These are phyloP conservation scores for Phyllotis vaccarum DNA, from an alignment of 2,797 vertebrate species.

Conservation along the genomic window DNA sequence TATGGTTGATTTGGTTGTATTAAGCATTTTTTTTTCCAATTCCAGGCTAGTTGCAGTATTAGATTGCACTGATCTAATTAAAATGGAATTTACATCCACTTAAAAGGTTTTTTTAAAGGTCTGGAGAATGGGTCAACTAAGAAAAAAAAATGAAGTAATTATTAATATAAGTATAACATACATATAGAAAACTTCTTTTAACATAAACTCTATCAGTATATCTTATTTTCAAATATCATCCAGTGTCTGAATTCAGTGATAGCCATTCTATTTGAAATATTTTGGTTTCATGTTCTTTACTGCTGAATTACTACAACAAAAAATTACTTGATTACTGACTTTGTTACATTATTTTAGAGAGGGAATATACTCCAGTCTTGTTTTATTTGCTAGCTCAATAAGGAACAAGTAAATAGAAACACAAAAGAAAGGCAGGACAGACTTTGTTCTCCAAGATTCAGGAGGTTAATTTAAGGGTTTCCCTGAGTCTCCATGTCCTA, in stretches of 20 bases:
- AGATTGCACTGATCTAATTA: constrained; percentile 86
- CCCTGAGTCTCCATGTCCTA: background rate
- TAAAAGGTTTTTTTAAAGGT: constrained; percentile 82
- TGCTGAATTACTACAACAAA: constrained; percentile 67
- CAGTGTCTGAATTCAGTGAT: constrained; percentile 47
- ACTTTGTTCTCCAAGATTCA: constrained; percentile 53
- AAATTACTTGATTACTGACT: constrained; percentile 60
- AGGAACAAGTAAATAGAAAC: background rate
- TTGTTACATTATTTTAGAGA: constrained; percentile 57
- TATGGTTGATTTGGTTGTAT: constrained; percentile 83
- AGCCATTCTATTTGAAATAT: constrained; percentile 59
- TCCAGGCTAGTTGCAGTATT: constrained; percentile 80
- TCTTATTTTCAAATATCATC: constrained; percentile 40
- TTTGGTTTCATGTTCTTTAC: constrained; percentile 44
- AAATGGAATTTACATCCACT: constrained; percentile 86
- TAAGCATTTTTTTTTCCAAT: constrained; percentile 78
- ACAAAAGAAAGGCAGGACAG: background rate
- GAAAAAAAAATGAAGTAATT: constrained; percentile 72
- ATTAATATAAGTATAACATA: constrained; percentile 60
- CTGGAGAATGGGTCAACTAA: constrained; percentile 81
- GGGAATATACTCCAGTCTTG: constrained; percentile 38
- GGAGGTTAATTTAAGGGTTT: constrained; percentile 52
- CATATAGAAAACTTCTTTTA: constrained; percentile 62
- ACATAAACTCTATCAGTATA: constrained; percentile 25
- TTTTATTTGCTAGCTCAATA: background rate